Evolutionary conservation across 2,113 vertebrate genomes (phyloP), one percentile per base, ranked within the genome.

Genomic region (Triplophysa dalaica): DNA sequence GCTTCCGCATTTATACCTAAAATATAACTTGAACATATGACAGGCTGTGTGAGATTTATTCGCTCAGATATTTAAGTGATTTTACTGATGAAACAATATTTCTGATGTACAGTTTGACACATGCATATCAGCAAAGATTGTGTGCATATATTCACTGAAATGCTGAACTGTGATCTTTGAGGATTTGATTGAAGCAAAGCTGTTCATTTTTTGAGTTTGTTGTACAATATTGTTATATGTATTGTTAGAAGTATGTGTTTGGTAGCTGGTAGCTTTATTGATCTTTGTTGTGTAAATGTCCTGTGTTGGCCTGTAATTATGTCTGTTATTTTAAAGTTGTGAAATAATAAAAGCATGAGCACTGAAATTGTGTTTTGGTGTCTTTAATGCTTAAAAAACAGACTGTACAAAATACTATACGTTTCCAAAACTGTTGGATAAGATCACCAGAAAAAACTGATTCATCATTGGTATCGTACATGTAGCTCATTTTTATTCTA

Each of bases 341-440:
- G 45, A 79, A 83, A 50, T 9, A 22, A 45, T 50, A 56, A 56
- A 70, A 19, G 78, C 48, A 62, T 65, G 68, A 50, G 22, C 45
- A 29, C 33, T 77, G 5, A 41, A 54, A 22, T 58, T 60, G 52
- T 73, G 54, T 33, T 61, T 50, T 72, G 50, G 17, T 72, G 68
- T 26, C 24, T 67, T 66, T 45, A 38, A 14, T 7, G 43, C 3
- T 41, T 38, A 1, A 17, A 4, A 52, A 38, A 52, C 16, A 52
- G 13, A 52, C 13, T 4, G 1, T 4, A 52, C 14, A 16, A 4
- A 2, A 52, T 4, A 52, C 14, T 14, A 16, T 2, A 52, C 5
- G 6, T 52, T 52, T 52, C 16, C 3, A 52, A 52, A 52, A 14
- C 48, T 6, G 3, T 52, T 52, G 5, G 3, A 52, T 38, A 38